Evolutionary conservation across 1,140 invertebrate species (phyloP), one percentile per base, ranked within the genome.

Genomic region (Limonius californicus): DNA sequence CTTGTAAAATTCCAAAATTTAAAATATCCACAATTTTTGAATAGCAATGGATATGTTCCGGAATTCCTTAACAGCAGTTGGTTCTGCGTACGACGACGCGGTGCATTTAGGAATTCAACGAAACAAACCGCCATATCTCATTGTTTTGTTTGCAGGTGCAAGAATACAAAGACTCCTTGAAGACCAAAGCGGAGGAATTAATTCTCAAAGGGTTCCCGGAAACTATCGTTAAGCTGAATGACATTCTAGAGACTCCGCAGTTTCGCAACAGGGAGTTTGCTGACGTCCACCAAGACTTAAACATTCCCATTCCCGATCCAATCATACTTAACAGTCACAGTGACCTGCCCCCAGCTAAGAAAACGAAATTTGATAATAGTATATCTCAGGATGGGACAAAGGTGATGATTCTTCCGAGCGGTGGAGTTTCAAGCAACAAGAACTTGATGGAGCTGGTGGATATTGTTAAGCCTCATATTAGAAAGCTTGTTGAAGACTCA

Each of bases 401-500:
- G 76, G 92, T 96, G 0, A 85, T 94, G 79, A 83, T 85, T 7
- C 77, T 97, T 47, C 87, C 89, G 1, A 86, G 82, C 69, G 94
- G 94, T 8, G 80, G 86, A 4, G 88, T 95, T 59, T 85, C 89
- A 12, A 92, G 87, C 71, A 98, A 98, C 78, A 86, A 88, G 73
- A 85, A 88, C 57, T 81, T 99, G 16, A 87, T 87, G 71, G 88
- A 92, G 63, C 82, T 97, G 71, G 91, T 97, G 65, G 87, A 90
- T 74, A 84, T 90, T 74, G 90, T 97, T 1, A 97, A 98, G 72
- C 95, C 96, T 8, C 87, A 93, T 65, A 96, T 98, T 70, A 85
- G 92, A 69, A 91, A 95, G 75, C 83, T 97, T 35, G 88, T 98
- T 59, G 94, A 97, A 77, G 92, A 97, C 80, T 89, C 94, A 54